A percentile compares a stretch with the other conserved stretches of the same genome.
These are phyloP conservation scores for Pelecanoides urinatrix DNA, from an alignment of 2,113 vertebrate genomes.

Conservation along the genomic window DNA sequence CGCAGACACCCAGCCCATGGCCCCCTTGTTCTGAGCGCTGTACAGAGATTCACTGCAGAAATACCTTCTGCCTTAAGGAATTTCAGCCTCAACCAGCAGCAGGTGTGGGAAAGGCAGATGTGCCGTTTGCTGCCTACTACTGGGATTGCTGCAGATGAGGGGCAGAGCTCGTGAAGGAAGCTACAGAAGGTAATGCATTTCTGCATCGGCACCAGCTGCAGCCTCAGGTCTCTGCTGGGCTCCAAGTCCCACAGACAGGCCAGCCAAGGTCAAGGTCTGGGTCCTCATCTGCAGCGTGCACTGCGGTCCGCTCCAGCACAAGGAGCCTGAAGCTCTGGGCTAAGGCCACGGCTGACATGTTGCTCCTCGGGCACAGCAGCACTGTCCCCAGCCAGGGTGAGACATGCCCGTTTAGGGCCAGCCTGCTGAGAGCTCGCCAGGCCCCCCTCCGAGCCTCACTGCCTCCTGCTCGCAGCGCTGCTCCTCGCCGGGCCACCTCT, in stretches of 20 bases:
- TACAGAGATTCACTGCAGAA: not conserved
- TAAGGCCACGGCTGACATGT: accelerated
- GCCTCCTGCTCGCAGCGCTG: not conserved
- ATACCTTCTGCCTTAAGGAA: not conserved
- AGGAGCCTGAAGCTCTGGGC: not conserved
- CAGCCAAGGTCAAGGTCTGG: not conserved
- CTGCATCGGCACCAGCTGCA: not conserved
- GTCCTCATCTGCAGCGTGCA: not conserved
- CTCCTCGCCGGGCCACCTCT: not conserved
- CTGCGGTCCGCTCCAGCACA: accelerated
- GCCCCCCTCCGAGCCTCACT: not conserved
- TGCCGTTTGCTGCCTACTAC: not conserved
- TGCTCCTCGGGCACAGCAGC: accelerated
- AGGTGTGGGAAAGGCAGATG: not conserved
- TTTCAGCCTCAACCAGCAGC: not conserved
- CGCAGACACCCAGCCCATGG: accelerated
- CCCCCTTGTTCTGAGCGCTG: not conserved
- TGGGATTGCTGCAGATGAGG: not conserved
- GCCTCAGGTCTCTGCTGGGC: not conserved
- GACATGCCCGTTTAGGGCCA: accelerated
- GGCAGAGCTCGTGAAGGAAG: not conserved
- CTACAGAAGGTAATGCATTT: accelerated
- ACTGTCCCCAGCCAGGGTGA: not conserved
- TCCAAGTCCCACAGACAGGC: accelerated
- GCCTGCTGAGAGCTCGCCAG: no score